Evolutionary conservation across 1,140 invertebrate species (phyloP).

Genomic region (Hormaphis cornu): DNA sequence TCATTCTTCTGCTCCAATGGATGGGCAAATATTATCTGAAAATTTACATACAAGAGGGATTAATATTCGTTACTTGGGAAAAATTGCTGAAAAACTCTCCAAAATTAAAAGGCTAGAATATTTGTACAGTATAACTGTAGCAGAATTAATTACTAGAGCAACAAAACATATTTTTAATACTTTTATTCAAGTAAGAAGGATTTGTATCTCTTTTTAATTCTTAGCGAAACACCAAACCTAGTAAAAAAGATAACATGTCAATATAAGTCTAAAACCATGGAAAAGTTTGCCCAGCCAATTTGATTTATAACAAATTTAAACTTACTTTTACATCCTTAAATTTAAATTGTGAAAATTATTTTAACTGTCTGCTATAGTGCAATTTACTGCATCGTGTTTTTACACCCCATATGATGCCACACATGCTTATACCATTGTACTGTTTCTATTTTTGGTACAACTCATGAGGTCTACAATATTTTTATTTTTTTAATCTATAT

Average conservation of each 20-base stretch:
- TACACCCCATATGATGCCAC: too few relatives aligned
- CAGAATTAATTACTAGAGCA: constrained; percentile 75
- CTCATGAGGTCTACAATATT: too few relatives aligned
- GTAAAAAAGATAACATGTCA: not conserved
- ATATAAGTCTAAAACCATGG: not conserved
- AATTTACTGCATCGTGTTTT: too few relatives aligned
- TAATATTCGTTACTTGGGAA: constrained; percentile 91
- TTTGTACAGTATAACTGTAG: constrained; percentile 74
- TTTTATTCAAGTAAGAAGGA: constrained; percentile 66
- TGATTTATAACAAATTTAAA: too few relatives aligned
- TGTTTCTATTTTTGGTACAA: too few relatives aligned
- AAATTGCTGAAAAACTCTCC: constrained; percentile 66
- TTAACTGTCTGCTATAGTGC: too few relatives aligned
- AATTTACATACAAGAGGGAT: constrained; percentile 89
- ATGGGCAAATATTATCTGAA: constrained; percentile 88
- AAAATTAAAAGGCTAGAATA: constrained; percentile 76
- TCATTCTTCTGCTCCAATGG: constrained; percentile 85
- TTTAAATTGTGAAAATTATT: too few relatives aligned
- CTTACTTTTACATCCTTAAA: too few relatives aligned
- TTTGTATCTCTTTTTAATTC: not conserved
- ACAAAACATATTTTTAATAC: constrained; percentile 88
- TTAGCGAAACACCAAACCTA: not conserved
- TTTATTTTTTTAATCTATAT: too few relatives aligned
- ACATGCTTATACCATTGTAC: too few relatives aligned
- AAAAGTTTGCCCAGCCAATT: too few relatives aligned